Evolutionary conservation across 2,888 invertebrate genomes (phyloP), one percentile per base, ranked within the genome.

Genomic region (Lycaena phlaeas): DNA sequence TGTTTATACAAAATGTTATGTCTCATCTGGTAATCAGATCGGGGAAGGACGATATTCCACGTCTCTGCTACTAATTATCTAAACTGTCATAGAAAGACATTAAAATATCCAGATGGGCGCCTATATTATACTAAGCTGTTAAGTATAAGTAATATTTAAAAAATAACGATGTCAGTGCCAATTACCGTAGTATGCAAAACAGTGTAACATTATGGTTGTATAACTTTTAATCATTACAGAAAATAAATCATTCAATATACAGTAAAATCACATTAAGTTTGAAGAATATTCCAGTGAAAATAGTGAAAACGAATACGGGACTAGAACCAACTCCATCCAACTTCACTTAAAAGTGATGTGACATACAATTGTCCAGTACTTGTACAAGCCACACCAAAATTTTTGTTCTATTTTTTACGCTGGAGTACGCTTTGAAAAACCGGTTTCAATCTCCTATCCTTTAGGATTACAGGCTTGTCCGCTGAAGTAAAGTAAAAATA

Each of bases 391-490:
- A 31, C 22, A 11, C n/a, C 18, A 17, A 9, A 31, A 31, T 18
- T 17, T 12, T 34, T 22, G 22, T 22, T 9, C 34, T 22, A 34
- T 34, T 34, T 34, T 34, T 22, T 18, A 34, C 34, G 22, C 11
- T 9, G 14, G 9, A 14, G 22, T 12, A 30, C 30, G 22, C 9
- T 22, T 14, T 34, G 11, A 18, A 34, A 34, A 18, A 12, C 14
- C 34, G 11, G 18, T 34, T 34, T 34, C 22, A 18, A 34, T 34
- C 34, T 34, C 18, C 12, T 22, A 12, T 22, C 30, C 15, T 11
- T 30, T 30, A 18, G 34, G 34, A 29, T 34, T 34, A 18, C 22
- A 34, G 34, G 11, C 22, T 34, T 31, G 11, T 17, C 34, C 9
- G 10, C 11, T 34, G 12, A 34, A 34, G 18, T 17, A 18, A 34